Percentiles rank a stretch among this genome's conserved stretches.
phyloP scores from a whole-genome alignment of 2,888 invertebrate species.

The Caenorhabditis angaria region DNA sequence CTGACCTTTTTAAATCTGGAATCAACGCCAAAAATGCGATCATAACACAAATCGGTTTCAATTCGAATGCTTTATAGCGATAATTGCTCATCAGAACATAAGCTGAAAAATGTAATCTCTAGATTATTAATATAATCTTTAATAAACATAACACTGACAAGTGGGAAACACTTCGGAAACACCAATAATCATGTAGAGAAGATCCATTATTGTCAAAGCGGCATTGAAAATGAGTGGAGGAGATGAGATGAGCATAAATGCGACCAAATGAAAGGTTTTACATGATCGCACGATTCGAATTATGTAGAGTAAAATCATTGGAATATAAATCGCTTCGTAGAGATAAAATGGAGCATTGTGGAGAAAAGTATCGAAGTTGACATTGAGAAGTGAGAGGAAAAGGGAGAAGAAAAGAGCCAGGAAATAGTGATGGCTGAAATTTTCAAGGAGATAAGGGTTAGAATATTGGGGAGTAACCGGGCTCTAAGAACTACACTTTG shows the following conservation, averaged over 20 bases:
- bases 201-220: conserved; percentile 32
- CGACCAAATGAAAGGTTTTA: conserved; percentile 15
- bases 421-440: conserved; percentile 20
- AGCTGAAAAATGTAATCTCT: conserved; percentile 12
- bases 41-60: conserved; percentile 26
- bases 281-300: conserved; percentile 21
- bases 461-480: background rate
- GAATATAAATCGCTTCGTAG: conserved; percentile 24
- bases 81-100: conserved; percentile 36
- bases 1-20: conserved; percentile 3
- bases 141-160: conserved; percentile 14
- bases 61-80: conserved; percentile 33
- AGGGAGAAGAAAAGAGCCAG: conserved; percentile 14
- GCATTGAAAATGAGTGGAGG: conserved; percentile 33
- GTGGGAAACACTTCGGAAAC: conserved; percentile 28
- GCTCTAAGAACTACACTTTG: background rate
- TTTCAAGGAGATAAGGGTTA: background rate
- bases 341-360: conserved; percentile 26
- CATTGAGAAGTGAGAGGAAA: conserved; percentile 20
- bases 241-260: conserved; percentile 20
- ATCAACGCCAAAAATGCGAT: conserved; percentile 30
- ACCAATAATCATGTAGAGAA: conserved; percentile 34
- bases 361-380: conserved; percentile 31
- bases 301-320: conserved; percentile 4
- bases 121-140: conserved; percentile 1